phyloP scores from a whole-genome alignment of 1,140 invertebrate species.

The Bombus confusus region DNA sequence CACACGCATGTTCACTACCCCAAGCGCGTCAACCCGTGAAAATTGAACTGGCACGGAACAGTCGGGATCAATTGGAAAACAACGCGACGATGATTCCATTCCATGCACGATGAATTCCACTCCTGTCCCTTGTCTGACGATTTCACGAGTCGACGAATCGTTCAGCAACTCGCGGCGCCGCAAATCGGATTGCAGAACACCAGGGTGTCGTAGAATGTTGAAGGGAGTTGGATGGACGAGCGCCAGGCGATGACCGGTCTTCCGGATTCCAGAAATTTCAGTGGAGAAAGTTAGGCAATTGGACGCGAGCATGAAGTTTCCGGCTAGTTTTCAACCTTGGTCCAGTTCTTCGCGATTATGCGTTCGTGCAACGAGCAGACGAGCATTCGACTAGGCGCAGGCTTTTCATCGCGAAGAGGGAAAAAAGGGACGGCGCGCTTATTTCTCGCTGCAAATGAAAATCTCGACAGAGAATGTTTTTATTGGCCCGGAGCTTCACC shows the following conservation, averaged over 20 bases:
- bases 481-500: neutral
- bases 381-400: neutral
- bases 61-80: neutral
- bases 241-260: conserved; percentile 31
- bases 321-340: neutral
- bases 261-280: conserved; percentile 44
- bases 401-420: neutral
- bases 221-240: conserved; percentile 38
- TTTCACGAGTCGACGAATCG: conserved; percentile 12
- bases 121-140: neutral
- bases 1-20: neutral
- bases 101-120: neutral
- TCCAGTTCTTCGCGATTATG: conserved; percentile 1
- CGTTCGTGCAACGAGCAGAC: neutral
- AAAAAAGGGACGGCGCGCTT: neutral
- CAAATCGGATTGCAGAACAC: conserved; percentile 38
- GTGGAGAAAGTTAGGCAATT: neutral
- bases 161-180: conserved; percentile 19
- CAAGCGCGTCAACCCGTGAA: neutral
- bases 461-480: conserved; percentile 15
- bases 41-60: neutral
- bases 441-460: conserved; percentile 24
- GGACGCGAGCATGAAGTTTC: neutral
- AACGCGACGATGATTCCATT: neutral
- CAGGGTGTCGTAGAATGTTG: neutral